Evolutionary conservation across 2,113 vertebrate species (phyloP), one percentile per base, ranked within the genome.

Genomic region (Phaetusa simplex): DNA sequence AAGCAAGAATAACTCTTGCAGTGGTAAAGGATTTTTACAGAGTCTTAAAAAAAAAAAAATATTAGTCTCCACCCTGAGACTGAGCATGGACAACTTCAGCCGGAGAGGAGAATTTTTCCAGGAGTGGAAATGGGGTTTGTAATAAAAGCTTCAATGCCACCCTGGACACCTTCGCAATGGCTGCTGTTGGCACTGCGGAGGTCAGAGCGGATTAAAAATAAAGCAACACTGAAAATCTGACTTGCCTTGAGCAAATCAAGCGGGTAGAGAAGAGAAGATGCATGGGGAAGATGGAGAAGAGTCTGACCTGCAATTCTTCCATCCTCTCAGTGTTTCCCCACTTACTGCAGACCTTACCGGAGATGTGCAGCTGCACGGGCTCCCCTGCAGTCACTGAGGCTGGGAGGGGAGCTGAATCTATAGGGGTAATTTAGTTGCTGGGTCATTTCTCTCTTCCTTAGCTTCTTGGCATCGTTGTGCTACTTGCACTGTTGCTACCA

Each of bases 11-110:
- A 87, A 82, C 30, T 87, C 79, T 79, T 91, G 69, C 56, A 27
- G 17, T 69, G 30, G 61, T 69, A 76, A 87, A 87, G 52, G 38
- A 50, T 47, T 93, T 92, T 83, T 74, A 67, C 13, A 62, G 53
- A 80, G 50, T 55, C 78, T 93, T 71, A 47, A 78, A 95, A 96
- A 58, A 45, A 73, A 93, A 95, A 55, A 69, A 79, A 87, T 93
- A 93, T 71, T 53, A 55, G 61, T 77, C 67, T 90, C 50, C 47
- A 88, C 40, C n/a, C 61, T 90, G 50, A 96, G 32, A 71, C 73
- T 2, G 16, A 88, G 52, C 64, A 43, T 40, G n/a, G 62, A 45
- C 45, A 61, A 38, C 45, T 56, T 86, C 34, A 91, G 34, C 40
- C 56, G 50, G 27, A 88, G 58, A 83, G 45, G 47, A 87, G 59